Percentiles rank a stretch among this genome's conserved stretches.
Evolutionary conservation across 2,113 vertebrate genomes (phyloP).

Genomic region (Polypterus bichir): DNA sequence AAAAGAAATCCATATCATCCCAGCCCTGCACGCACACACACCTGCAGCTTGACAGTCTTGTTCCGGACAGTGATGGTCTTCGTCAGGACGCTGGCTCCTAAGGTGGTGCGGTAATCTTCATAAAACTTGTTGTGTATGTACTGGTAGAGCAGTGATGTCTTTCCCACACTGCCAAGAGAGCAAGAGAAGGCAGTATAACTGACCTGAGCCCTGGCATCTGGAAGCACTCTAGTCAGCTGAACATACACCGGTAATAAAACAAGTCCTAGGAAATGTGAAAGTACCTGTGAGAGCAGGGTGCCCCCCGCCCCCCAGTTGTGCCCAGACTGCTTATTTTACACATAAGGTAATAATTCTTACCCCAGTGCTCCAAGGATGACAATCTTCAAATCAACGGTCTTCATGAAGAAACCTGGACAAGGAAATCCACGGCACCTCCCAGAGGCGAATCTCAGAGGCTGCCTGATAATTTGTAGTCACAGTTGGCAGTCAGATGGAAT

Average conservation of each 20-base stretch:
- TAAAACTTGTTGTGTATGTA: slow-evolving; percentile 57
- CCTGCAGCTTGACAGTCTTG: slow-evolving; percentile 55
- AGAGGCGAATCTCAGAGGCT: too few relatives aligned
- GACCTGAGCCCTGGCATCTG: neutral
- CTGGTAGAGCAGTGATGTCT: slow-evolving; percentile 62
- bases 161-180: slow-evolving; percentile 43
- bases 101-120: slow-evolving; percentile 57
- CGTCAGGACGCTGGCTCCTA: slow-evolving; percentile 60
- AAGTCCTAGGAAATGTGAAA: neutral
- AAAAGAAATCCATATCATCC: too few relatives aligned
- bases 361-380: slow-evolving; percentile 61
- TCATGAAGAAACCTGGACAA: slow-evolving; percentile 14
- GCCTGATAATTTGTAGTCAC: too few relatives aligned
- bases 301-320: too few relatives aligned
- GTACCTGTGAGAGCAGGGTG: neutral
- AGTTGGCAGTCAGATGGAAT: too few relatives aligned
- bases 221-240: accelerated
- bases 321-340: too few relatives aligned
- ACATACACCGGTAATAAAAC: too few relatives aligned
- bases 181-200: slow-evolving; percentile 7
- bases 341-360: slow-evolving; percentile 31
- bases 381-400: slow-evolving; percentile 61
- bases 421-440: too few relatives aligned
- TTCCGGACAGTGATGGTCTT: slow-evolving; percentile 42
- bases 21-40: slow-evolving; percentile 22